Percentiles rank a stretch among this genome's conserved stretches.
These are phyloP conservation scores for Gasterosteus nipponicus DNA, from an alignment of 2,113 vertebrate species.

Conservation along the genomic window DNA sequence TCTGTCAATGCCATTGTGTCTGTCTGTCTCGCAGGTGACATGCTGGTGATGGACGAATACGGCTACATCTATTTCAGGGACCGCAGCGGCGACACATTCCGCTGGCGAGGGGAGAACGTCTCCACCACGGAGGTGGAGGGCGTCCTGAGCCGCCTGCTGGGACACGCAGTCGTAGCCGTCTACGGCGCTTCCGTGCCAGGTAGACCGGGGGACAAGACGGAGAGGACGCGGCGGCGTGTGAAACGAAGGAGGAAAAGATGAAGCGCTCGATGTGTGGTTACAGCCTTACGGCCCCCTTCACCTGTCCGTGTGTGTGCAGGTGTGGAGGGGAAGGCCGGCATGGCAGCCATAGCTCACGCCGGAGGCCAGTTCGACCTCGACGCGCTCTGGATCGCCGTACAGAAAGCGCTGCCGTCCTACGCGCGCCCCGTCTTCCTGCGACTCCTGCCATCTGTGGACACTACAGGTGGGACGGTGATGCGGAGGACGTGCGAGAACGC, in stretches of 20 bases:
- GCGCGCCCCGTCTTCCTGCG: slow-evolving; percentile 89
- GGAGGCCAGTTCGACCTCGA: slow-evolving; percentile 78
- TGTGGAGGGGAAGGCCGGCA: slow-evolving; percentile 91
- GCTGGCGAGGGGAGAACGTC: slow-evolving; percentile 92
- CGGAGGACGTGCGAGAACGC: slow-evolving; percentile 2
- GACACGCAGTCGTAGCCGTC: slow-evolving; percentile 87
- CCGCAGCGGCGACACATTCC: slow-evolving; percentile 90
- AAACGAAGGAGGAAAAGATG: not conserved
- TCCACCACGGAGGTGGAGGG: slow-evolving; percentile 92
- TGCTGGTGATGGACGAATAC: slow-evolving; percentile 91
- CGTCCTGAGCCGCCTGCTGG: slow-evolving; percentile 84
- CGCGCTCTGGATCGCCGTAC: slow-evolving; percentile 79
- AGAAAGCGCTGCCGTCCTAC: slow-evolving; percentile 86
- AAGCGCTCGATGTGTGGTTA: not conserved
- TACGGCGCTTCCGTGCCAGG: slow-evolving; percentile 89
- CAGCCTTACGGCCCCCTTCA: not conserved
- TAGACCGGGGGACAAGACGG: slow-evolving; percentile 9
- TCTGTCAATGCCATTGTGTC: not conserved
- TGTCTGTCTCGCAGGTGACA: slow-evolving; percentile 79
- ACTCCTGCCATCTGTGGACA: slow-evolving; percentile 86
- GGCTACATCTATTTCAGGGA: slow-evolving; percentile 93
- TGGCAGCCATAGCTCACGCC: slow-evolving; percentile 86
- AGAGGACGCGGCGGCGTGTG: not conserved
- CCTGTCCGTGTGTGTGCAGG: slow-evolving; percentile 72
- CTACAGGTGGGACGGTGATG: slow-evolving; percentile 82